These are phyloP conservation scores for Mionectes macconnelli DNA, from an alignment of 2,113 vertebrate species.

Conservation along the genomic window DNA sequence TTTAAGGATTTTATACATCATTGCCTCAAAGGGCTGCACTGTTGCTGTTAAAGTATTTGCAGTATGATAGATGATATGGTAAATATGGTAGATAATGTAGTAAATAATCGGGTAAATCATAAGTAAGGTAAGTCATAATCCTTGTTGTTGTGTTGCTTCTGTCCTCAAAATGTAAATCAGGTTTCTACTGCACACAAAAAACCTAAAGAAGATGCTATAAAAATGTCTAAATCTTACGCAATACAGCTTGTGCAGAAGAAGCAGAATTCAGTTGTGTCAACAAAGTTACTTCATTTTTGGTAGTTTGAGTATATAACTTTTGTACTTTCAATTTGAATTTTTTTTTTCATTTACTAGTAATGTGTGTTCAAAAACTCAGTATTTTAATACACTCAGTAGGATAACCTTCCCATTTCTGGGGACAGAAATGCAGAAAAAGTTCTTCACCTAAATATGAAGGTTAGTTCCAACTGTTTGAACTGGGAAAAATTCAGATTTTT, in stretches of 20 bases:
- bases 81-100: not conserved
- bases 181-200: rapidly evolving
- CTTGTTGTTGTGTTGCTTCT: not conserved
- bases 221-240: not conserved
- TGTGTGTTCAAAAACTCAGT: not conserved
- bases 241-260: not conserved
- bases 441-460: not conserved
- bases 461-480: not conserved
- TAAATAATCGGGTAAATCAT: too few species aligned
- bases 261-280: not conserved
- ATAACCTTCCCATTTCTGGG: not conserved
- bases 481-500: not conserved
- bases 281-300: not conserved
- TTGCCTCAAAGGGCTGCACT: not conserved
- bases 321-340: not conserved
- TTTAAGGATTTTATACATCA: rapidly evolving
- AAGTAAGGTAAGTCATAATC: not conserved
- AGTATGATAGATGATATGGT: not conserved
- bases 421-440: not conserved
- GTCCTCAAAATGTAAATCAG: not conserved
- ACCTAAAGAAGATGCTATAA: not conserved
- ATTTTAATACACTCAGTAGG: not conserved
- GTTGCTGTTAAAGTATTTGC: not conserved
- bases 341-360: not conserved
- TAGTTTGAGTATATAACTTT: not conserved